Base-by-base conservation (phyloP, 2,113 vertebrate species). In the Notothenia coriiceps region DNA sequence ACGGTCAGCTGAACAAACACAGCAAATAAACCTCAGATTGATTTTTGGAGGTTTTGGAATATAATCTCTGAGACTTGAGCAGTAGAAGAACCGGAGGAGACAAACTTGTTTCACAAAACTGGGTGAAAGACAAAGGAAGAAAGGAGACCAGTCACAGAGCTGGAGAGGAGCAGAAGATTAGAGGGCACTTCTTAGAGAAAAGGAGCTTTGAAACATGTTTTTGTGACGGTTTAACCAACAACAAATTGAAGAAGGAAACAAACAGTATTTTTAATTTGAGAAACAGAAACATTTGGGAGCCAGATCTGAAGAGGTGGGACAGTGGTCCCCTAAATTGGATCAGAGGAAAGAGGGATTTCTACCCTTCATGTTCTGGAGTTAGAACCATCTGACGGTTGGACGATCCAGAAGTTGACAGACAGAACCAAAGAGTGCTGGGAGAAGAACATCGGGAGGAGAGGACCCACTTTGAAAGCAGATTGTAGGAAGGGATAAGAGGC, bases 1-100 rank as follows among this genome's bases (percentile, higher is more conserved):
- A 60, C 44, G 64, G 76, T 90, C 90, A 87, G 89, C 88, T 86
- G 87, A 90, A 86, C 10, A 40, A 77, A 66, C n/a, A 14, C 65
- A 12, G 57, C 25, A 59, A 25, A 74, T 67, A 55, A 69, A 85
- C 63, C 6, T 0, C 1, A 44, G 50, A 43, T 2, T 56, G 65
- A 65, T 75, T 25, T 25, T 54, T 78, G 52, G 43, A 75, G 15
- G 20, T 50, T 76, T 59, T 60, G 80, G 61, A 84, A 63, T 75
- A 56, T 79, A 59, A 29, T 76, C 29, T 73, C 14, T 33, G 17
- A 75, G 18, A 46, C 13, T 54, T 49, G 62, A 71, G 33, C 29
- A 18, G 10, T 8, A 4, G 33, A 61, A 51, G 29, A 61, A 29
- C 46, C 0, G 12, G 67, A 54, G 18, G 54, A 77, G 20, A 71